Evolutionary conservation across 2,888 invertebrate genomes (phyloP).

Genomic region (Eremobia ochroleuca): DNA sequence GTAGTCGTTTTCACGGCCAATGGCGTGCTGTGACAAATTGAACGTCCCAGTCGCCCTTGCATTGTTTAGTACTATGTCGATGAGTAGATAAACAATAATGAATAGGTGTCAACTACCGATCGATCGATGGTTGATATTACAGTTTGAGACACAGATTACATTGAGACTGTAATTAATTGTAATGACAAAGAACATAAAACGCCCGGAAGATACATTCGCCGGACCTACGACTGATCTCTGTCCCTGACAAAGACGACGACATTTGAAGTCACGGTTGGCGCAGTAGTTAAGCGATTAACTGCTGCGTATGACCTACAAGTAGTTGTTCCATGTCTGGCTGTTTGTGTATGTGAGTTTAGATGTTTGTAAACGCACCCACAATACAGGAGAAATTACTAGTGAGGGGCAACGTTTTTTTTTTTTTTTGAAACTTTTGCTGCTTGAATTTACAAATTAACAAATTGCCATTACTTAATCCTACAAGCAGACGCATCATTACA

Average conservation of each 20-base stretch:
- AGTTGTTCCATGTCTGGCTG: no score
- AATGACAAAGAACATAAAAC: background rate
- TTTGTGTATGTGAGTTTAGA: no score
- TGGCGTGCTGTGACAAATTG: constrained; percentile 39
- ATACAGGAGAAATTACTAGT: no score
- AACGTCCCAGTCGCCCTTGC: constrained; percentile 55
- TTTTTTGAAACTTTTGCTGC: no score
- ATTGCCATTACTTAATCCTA: constrained; percentile 16
- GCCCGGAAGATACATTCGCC: background rate
- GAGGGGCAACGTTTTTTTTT: no score
- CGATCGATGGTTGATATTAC: background rate
- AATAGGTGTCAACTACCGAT: background rate
- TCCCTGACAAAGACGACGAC: background rate
- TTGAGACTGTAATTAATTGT: background rate
- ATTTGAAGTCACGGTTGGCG: no score
- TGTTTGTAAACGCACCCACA: no score
- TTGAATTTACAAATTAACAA: background rate
- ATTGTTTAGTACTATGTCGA: constrained; percentile 42
- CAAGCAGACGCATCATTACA: constrained; percentile 1
- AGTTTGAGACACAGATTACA: background rate
- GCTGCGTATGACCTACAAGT: no score
- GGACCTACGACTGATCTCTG: background rate
- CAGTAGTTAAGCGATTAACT: no score
- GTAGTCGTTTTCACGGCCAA: constrained; percentile 50
- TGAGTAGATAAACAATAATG: constrained; percentile 5